A percentile compares a stretch with the other conserved stretches of the same genome.
phyloP scores from a whole-genome alignment of 2,888 invertebrate genomes.

The Nymphalis urticae region DNA sequence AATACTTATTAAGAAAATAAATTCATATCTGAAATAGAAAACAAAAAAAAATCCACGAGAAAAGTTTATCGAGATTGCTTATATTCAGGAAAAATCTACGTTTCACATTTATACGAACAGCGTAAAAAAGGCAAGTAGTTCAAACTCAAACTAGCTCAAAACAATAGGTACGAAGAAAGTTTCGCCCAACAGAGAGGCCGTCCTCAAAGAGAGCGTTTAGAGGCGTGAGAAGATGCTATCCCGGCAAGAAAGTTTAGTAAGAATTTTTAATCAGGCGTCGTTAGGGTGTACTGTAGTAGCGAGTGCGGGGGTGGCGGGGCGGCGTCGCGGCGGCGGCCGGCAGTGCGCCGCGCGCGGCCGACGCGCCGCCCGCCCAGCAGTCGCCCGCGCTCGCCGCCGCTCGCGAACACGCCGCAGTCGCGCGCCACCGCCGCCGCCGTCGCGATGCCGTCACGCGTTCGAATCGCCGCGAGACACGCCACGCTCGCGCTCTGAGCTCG shows the following conservation, averaged over 20 bases:
- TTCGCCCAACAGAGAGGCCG: conserved; percentile 28
- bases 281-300: conserved; percentile 45
- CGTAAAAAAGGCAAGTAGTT: conserved; percentile 24
- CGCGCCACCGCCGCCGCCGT: conserved; percentile 51
- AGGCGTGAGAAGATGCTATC: conserved; percentile 37
- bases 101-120: background rate
- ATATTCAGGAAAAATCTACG: conserved; percentile 1
- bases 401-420: conserved; percentile 44
- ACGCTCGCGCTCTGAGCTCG: conserved; percentile 58
- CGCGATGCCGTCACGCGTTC: conserved; percentile 53
- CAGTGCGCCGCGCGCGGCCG: conserved; percentile 83
- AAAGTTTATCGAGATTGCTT: background rate
- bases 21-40: too few species aligned
- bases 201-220: conserved; percentile 31
- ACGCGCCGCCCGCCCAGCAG: conserved; percentile 74
- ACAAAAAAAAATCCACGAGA: background rate
- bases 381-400: conserved; percentile 51
- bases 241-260: conserved; percentile 59
- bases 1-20: too few species aligned
- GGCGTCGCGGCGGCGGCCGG: conserved; percentile 67
- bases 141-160: conserved; percentile 32
- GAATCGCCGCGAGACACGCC: conserved; percentile 57
- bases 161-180: conserved; percentile 32
- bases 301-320: conserved; percentile 48
- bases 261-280: conserved; percentile 74